Evolutionary conservation across 2,888 invertebrate species (phyloP).

Genomic region (Alloplasta piceator): DNA sequence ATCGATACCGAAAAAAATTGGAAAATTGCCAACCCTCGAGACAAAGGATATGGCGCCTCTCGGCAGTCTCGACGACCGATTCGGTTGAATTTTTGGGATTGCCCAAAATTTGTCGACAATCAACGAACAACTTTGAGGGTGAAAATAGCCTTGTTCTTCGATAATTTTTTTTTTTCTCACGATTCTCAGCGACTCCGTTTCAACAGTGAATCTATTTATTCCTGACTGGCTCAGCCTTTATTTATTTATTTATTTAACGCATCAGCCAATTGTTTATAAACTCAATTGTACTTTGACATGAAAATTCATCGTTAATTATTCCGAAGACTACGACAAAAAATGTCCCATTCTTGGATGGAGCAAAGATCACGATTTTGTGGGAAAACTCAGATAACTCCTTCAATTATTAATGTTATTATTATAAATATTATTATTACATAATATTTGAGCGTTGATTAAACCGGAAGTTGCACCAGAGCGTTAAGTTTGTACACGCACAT

Average conservation of each 20-base stretch:
- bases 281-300: no score
- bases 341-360: background rate
- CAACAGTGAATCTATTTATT: no score
- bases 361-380: background rate
- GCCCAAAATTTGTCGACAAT: no score
- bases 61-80: background rate
- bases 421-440: background rate
- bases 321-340: no score
- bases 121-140: background rate
- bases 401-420: background rate
- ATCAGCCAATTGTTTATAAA: no score
- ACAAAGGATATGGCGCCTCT: background rate
- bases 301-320: no score
- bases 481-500: background rate
- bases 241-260: no score
- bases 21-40: background rate
- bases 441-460: conserved; percentile 5
- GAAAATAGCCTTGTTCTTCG: background rate
- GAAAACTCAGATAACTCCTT: background rate
- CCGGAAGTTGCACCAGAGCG: background rate
- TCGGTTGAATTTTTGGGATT: no score
- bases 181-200: no score
- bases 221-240: no score
- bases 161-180: background rate
- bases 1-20: conserved; percentile 1